Evolutionary conservation across 2,113 vertebrate genomes (phyloP), one percentile per base, ranked within the genome.

Genomic region (Diadophis punctatus): DNA sequence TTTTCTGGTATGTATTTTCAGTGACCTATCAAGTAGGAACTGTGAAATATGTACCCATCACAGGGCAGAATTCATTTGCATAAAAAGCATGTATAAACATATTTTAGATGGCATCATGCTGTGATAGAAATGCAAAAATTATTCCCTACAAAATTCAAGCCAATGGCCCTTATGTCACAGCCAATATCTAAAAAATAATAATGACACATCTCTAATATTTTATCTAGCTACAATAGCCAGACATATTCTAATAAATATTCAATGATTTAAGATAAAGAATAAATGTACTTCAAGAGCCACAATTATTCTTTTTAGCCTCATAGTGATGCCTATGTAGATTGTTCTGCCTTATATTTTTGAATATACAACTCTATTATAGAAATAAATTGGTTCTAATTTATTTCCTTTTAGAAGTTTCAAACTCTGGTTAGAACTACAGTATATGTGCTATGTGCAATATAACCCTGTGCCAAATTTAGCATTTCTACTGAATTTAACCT

Each of bases 381-480:
- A 90, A 93, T 39, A 93, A 95, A 93, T 55, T 92, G 2, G 27
- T 93, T 80, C 68, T 74, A 46, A 51, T n/a, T 4, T 30, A 0
- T 11, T 8, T 55, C 10, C 46, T 58, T 2, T 7, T 53, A 34
- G 23, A 49, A 90, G 20, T 25, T 92, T 91, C 68, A 93, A 91
- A 2, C 80, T 39, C 68, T n/a, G 39, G 23, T 88, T 80, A 92
- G 94, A 96, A 94, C 95, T 90, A 30, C 10, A 30, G 11, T 30
- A 94, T 30, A 93, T 93, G 92, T 49, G 18, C 48, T 49, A 74
- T n/a, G 27, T 43, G 5, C 5, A 48, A 48, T 14, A 49, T 18
- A 12, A 46, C 22, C 23, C 7, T 60, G 14, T 46, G 10, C 25
- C 25, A 89, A 89, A 63, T 48, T 27, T 27, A 89, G 20, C 12